These are phyloP conservation scores for Cosmia trapezina DNA, from an alignment of 2,888 invertebrate genomes.

Conservation along the genomic window DNA sequence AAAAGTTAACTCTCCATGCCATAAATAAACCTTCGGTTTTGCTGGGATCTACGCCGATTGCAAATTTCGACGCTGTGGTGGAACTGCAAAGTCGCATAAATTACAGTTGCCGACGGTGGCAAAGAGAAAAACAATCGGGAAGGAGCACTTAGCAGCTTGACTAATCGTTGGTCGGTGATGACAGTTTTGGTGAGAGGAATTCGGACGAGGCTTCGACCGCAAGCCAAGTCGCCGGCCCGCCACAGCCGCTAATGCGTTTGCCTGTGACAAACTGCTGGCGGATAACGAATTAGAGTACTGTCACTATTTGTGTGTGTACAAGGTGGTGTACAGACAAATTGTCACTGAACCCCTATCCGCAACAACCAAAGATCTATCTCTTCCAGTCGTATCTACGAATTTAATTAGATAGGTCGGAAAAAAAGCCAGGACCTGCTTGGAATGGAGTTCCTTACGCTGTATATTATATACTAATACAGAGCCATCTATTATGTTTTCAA, in stretches of 20 bases:
- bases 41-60: constrained; percentile 87
- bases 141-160: constrained; percentile 89
- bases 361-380: background rate
- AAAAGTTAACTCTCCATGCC: constrained; percentile 85
- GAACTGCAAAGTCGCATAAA: constrained; percentile 90
- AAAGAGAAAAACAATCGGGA: constrained; percentile 89
- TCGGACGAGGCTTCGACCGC: constrained; percentile 76
- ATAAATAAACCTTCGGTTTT: constrained; percentile 90
- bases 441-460: too few species aligned
- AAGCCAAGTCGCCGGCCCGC: constrained; percentile 73
- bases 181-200: constrained; percentile 81
- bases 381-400: background rate
- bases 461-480: too few species aligned
- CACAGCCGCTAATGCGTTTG: constrained; percentile 75
- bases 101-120: constrained; percentile 85
- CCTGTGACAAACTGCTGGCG: constrained; percentile 76
- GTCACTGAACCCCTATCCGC: constrained; percentile 4
- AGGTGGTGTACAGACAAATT: constrained; percentile 35
- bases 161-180: constrained; percentile 87
- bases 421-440: too few species aligned
- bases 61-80: constrained; percentile 85
- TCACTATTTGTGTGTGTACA: constrained; percentile 47
- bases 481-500: too few species aligned
- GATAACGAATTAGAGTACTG: constrained; percentile 71
- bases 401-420: background rate